Evolutionary conservation across 2,113 vertebrate genomes (phyloP), one percentile per base, ranked within the genome.

Genomic region (Aleadryas rufinucha): DNA sequence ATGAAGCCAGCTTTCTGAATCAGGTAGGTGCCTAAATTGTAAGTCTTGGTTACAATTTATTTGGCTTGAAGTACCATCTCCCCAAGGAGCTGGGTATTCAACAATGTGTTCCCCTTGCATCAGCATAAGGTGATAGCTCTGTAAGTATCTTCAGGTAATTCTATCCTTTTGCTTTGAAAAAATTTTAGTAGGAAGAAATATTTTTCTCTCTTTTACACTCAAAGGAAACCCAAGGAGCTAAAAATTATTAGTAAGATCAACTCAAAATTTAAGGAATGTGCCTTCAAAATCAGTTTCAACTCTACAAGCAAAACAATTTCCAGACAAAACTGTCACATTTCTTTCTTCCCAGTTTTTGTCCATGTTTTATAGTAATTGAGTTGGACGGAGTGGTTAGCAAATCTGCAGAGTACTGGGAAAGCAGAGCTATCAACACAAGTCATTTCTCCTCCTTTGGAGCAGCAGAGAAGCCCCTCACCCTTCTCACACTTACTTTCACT

Each of bases 371-470:
- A 8, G 70, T 37, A 77, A n/a, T 15, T 83, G 50, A 82, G 15
- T 21, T 24, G 65, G 63, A 59, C 6, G 44, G 60, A 33, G 16
- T 4, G 6, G 33, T 41, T 63, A 87, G 11, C 28, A 69, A 26
- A 18, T 19, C 42, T 16, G 30, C 27, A 45, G 47, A 47, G 9
- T 26, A 3, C 64, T 50, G 11, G 59, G 42, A 72, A 72, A 52
- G 2, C 1, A 2, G 3, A 50, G 2, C 3, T 47, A 37, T 68
- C n/a, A 53, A 27, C 44, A 27, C 0, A 2, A 57, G 16, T 3
- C 4, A 5, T 61, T 82, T 49, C 23, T 56, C 1, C 11, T 22
- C 16, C 21, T 63, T 21, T 5, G 3, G 20, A 75, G 13, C 6
- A 39, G 16, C 30, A 63, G 39, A 63, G 50, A 41, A 89, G 13